Conservation (phyloP, 2,888 invertebrate genomes). For the Lepas anatifera region DNA sequence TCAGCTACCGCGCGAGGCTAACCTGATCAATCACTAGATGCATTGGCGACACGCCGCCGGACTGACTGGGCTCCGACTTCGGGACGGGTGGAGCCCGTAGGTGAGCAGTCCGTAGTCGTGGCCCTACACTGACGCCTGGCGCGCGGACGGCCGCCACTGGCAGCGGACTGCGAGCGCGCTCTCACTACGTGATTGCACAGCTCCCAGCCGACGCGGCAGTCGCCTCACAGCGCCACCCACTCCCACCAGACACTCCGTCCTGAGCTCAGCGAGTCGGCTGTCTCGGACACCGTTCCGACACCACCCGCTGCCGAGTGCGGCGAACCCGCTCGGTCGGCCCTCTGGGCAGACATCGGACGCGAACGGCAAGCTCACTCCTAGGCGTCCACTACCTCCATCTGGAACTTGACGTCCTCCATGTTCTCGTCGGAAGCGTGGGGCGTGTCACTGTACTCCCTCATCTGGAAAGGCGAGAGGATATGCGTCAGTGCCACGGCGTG, state of each 20-base stretch:
- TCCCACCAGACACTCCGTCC: no score
- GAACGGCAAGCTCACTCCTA: not conserved
- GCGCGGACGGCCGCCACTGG: not conserved
- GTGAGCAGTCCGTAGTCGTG: not conserved
- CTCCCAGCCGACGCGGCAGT: not conserved
- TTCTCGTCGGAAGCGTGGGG: not conserved
- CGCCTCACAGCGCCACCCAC: no score
- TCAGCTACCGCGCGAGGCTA: not conserved
- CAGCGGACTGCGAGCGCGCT: not conserved
- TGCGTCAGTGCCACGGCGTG: no score
- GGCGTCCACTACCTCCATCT: conserved; percentile 5
- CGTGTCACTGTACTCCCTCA: conserved; percentile 4
- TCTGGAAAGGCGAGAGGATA: not conserved
- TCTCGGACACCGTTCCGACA: no score
- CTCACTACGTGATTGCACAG: not conserved
- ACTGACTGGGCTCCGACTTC: no score
- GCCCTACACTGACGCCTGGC: not conserved
- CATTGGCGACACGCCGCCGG: not conserved
- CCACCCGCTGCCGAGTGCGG: no score
- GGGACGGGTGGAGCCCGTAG: not conserved
- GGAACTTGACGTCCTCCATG: conserved; percentile 10
- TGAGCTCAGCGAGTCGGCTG: no score
- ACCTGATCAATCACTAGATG: not conserved
- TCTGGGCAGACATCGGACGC: no score
- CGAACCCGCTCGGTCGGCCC: no score